Percentiles rank a stretch among this genome's conserved stretches.
Evolutionary conservation across 2,888 invertebrate species (phyloP).

Genomic region (Miltochrista miniata): DNA sequence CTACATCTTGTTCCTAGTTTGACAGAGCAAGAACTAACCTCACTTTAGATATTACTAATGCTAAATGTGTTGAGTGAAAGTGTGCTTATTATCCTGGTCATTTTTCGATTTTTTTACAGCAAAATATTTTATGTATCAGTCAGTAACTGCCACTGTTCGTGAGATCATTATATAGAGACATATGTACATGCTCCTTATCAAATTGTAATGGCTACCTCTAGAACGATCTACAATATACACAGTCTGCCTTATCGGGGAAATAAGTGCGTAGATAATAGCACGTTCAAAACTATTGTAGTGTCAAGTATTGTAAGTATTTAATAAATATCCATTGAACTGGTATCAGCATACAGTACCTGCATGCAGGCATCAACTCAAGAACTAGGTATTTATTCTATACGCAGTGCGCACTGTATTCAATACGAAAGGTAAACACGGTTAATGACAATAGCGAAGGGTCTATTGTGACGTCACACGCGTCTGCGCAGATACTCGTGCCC

Average conservation of each 20-base stretch:
- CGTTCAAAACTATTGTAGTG: neutral
- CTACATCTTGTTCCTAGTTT: too few relatives aligned
- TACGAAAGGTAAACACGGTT: conserved; percentile 1
- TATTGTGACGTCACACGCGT: conserved; percentile 10
- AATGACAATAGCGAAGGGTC: conserved; percentile 1
- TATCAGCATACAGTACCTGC: neutral
- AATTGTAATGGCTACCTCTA: neutral
- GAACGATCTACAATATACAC: neutral
- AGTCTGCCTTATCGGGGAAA: neutral
- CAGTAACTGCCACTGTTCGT: too few relatives aligned
- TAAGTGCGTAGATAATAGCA: neutral
- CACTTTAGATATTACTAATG: too few relatives aligned
- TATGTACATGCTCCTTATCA: neutral
- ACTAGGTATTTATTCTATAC: neutral
- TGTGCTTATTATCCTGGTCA: too few relatives aligned
- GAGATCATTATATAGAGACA: too few relatives aligned
- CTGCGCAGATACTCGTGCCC: neutral
- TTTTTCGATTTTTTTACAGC: too few relatives aligned
- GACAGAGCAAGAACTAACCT: too few relatives aligned
- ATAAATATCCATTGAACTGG: neutral
- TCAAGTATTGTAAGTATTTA: neutral
- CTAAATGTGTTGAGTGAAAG: too few relatives aligned
- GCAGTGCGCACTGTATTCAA: neutral
- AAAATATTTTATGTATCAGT: too few relatives aligned
- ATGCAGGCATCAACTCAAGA: neutral